Evolutionary conservation across 2,888 invertebrate genomes (phyloP).

Genomic region (Cryptus armator): DNA sequence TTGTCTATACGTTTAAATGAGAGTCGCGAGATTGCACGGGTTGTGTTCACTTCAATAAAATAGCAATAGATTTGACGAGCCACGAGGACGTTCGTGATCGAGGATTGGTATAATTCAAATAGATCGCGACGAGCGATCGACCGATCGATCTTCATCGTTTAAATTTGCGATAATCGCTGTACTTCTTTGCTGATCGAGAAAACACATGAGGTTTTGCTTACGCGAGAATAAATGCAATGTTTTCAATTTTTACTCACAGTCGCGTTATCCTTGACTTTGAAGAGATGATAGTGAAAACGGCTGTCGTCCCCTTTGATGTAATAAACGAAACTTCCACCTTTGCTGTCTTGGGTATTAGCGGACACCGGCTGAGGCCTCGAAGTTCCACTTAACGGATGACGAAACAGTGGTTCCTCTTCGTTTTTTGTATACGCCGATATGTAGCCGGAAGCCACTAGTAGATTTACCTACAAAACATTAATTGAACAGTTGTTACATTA

Average conservation of each 20-base stretch:
- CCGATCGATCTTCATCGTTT: conserved; percentile 52
- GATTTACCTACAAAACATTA: conserved; percentile 88
- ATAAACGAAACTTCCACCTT: conserved; percentile 89
- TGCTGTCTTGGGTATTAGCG: conserved; percentile 86
- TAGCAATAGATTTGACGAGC: conserved; percentile 55
- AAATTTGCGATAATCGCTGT: conserved; percentile 1
- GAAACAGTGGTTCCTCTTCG: conserved; percentile 80
- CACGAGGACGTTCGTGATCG: conserved; percentile 57
- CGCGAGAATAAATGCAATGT: neutral
- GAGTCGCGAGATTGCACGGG: conserved; percentile 23
- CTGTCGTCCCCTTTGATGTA: conserved; percentile 90
- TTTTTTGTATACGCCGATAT: conserved; percentile 80
- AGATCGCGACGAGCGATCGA: conserved; percentile 25
- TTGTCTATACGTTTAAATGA: conserved; percentile 8
- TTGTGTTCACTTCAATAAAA: conserved; percentile 56
- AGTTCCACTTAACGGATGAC: conserved; percentile 79
- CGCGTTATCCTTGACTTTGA: conserved; percentile 88
- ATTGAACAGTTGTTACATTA: neutral
- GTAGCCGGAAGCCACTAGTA: conserved; percentile 90
- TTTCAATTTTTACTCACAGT: conserved; percentile 88
- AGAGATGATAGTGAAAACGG: conserved; percentile 91
- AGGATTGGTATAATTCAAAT: conserved; percentile 38
- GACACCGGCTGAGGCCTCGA: conserved; percentile 83
- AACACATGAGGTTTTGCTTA: neutral
- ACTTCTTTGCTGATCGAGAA: neutral